phyloP scores from a whole-genome alignment of 2,113 vertebrate genomes.

The Colistium nudipinnis region DNA sequence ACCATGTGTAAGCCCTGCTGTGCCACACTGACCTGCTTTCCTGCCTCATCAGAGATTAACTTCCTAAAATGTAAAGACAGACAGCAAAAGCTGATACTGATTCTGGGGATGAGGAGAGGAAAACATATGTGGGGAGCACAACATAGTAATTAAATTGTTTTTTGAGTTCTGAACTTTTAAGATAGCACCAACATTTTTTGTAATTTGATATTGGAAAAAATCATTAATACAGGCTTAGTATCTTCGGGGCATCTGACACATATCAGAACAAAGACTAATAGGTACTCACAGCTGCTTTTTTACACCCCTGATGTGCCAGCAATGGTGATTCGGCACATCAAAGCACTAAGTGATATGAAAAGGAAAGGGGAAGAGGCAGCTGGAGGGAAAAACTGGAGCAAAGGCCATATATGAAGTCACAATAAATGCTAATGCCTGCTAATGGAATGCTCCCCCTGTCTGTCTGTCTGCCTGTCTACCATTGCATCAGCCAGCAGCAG shows the following conservation, averaged over 20 bases:
- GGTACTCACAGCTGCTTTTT: slow-evolving; percentile 46
- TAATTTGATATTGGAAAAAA: not conserved
- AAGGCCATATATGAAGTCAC: slow-evolving; percentile 30
- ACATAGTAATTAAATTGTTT: too few species aligned
- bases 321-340: slow-evolving; percentile 62
- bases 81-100: slow-evolving; percentile 2
- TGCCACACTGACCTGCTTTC: slow-evolving; percentile 38
- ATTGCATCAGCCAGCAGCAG: slow-evolving; percentile 75
- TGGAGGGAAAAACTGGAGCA: slow-evolving; percentile 29
- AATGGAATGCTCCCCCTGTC: slow-evolving; percentile 70
- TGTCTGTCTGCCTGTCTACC: slow-evolving; percentile 72
- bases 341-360: slow-evolving; percentile 35
- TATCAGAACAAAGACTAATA: slow-evolving; percentile 12
- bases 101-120: not conserved
- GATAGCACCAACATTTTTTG: too few species aligned
- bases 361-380: not conserved
- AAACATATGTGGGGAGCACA: slow-evolving; percentile 40
- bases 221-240: not conserved
- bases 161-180: too few species aligned
- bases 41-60: slow-evolving; percentile 21
- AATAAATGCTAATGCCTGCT: slow-evolving; percentile 56
- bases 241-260: not conserved
- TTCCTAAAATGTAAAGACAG: slow-evolving; percentile 17
- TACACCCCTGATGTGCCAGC: slow-evolving; percentile 40
- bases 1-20: slow-evolving; percentile 17